Evolutionary conservation across 2,888 invertebrate genomes (phyloP), one percentile per base, ranked within the genome.

Genomic region (Fragum whitleyi): DNA sequence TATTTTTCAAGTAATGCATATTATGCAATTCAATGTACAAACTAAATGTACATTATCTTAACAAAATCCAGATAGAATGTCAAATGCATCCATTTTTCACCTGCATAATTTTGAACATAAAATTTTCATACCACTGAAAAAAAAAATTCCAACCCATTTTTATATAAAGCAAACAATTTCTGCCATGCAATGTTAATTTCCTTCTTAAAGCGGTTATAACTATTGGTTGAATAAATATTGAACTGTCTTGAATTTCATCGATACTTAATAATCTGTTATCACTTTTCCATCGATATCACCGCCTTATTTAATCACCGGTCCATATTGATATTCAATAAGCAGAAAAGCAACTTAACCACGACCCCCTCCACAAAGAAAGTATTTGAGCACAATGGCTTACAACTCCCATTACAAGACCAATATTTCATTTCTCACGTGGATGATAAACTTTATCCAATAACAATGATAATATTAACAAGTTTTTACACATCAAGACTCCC

Each of bases 401-500:
- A 65, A 65, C 65, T 65, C 65, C 11, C 65, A 21, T 16, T 23
- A 21, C 21, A 9, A 23, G 42, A 16, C 42, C 23, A 42, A 16
- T 23, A 61, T 61, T 61, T 29, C 47, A 47, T 47, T 61, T 32
- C 29, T 61, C 61, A 61, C 61, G n/a, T 65, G 21, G 36, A 23
- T 42, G 65, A 61, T 65, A 65, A 65, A 65, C 42, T 65, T 42
- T 42, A 42, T 29, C 65, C 65, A 65, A 61, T 61, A 72, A 21
- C 3, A 42, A 29, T 59, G 74, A 74, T 73, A 62, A 62, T 70
- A 62, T 39, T 42, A 65, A 71, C 83, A 83, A 74, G 83, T 79
- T 79, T 53, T 76, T 47, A 74, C 83, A 79, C 70, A 79, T 74
- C 51, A 70, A 29, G 36, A 70, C 55, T 32, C 55, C 55, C 23